phyloP scores from a whole-genome alignment of 1,140 invertebrate genomes.

The Stenopsyche tienmushanensis region DNA sequence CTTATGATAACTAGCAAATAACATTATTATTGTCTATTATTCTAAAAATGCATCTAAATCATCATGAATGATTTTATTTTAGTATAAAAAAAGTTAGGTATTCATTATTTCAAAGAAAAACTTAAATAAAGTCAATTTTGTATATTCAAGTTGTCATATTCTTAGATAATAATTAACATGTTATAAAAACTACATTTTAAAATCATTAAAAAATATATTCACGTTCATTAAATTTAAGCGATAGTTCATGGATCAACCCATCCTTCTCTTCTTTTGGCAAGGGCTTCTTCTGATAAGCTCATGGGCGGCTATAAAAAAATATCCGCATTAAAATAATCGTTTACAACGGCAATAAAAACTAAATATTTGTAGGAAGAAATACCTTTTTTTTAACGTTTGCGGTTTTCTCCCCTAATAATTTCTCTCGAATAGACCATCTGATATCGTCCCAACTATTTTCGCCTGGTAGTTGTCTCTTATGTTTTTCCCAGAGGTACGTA shows the following conservation, averaged over 20 bases:
- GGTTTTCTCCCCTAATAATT: conserved; percentile 54
- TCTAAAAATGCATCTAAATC: too few species aligned
- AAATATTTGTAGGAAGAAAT: conserved; percentile 34
- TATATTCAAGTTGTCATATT: too few species aligned
- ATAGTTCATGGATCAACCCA: conserved; percentile 30
- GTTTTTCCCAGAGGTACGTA: conserved; percentile 69
- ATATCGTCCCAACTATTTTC: conserved; percentile 62
- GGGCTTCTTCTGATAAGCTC: conserved; percentile 15
- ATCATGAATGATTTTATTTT: too few species aligned
- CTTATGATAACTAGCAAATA: too few species aligned
- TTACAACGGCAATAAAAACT: conserved; percentile 2
- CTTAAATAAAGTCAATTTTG: too few species aligned
- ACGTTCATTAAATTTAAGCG: too few species aligned
- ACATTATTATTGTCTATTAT: too few species aligned
- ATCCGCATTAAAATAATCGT: neutral
- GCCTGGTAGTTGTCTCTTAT: conserved; percentile 67
- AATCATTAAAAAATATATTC: too few species aligned
- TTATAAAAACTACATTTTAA: too few species aligned
- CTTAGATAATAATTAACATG: too few species aligned
- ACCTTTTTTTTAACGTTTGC: conserved; percentile 29
- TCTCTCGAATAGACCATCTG: conserved; percentile 63
- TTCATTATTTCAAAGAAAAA: too few species aligned
- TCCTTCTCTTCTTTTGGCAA: conserved; percentile 36
- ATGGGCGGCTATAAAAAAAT: neutral
- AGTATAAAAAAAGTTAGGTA: too few species aligned